Evolutionary conservation across 2,888 invertebrate genomes (phyloP), one percentile per base, ranked within the genome.

Genomic region (Lochmaea capreae): DNA sequence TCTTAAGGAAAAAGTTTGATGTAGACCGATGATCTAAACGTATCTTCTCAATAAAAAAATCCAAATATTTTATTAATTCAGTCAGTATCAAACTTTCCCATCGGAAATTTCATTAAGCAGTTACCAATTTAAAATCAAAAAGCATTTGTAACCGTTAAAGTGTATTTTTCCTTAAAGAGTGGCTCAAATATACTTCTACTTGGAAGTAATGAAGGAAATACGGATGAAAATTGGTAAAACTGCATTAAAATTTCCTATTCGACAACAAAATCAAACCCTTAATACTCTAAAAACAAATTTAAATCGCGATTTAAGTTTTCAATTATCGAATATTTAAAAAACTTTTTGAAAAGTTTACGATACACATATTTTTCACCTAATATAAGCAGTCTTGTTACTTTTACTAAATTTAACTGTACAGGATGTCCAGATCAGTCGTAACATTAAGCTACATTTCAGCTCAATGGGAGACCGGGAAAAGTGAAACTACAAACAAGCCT

Each of bases 341-440:
- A 5, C 11, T 54, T 54, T 65, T 67, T 63, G 54, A 12, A 67
- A 57, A 71, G 42, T 65, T 62, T 63, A 59, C 57, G 16, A 74
- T 71, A 75, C 73, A 71, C 68, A 52, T 70, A 74, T 67, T 63
- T 74, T 71, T 68, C 59, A 75, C 72, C 71, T 75, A 77, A 65
- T 72, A 63, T 72, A 76, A 77, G 74, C 77, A 77, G 77, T 77
- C 77, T 77, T 76, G 70, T 70, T 65, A 70, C 62, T 72, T 73
- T 65, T 65, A 65, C 65, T 71, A 71, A 65, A 71, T 71, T 73
- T 65, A 75, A 70, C 57, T 67, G 69, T 70, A 76, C 76, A 74
- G 75, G 74, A 67, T 67, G 72, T 70, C 65, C 58, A 33, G 12
- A 33, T 54, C 54, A 16, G 18, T 54, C n/a, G 8, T 59, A n/a